Evolutionary conservation across 2,888 invertebrate genomes (phyloP), one percentile per base, ranked within the genome.

Genomic region (Leucozona laternaria): DNA sequence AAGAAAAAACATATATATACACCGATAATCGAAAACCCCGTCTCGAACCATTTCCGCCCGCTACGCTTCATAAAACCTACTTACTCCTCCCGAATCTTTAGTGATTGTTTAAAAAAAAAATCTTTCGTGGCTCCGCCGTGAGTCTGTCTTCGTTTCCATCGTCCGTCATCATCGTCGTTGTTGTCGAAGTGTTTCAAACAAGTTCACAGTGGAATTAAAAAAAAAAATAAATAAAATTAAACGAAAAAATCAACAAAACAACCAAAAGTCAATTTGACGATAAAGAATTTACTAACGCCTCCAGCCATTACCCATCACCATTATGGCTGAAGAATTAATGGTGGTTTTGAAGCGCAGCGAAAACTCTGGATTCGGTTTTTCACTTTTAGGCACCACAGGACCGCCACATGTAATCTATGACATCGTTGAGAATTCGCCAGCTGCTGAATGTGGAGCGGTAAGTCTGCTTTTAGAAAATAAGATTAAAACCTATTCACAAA

Each of bases 361-460:
- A 94, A 95, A 95, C 94, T 95, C 96, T 93, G 97, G 97, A 92
- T 96, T 97, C 93, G 98, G 98, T 91, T 97, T 98, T 94, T 97
- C 97, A 90, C 94, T 98, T 91, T 95, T 97, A 92, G 97, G 97
- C 89, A 96, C 97, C 93, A 97, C 97, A 92, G 97, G 97, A 93
- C 95, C 97, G 93, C 97, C 97, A 92, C 97, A 97, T 92, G 97
- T 98, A 93, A 97, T 98, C 93, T 97, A 97, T 94, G 96, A 97
- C 94, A 97, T 98, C 92, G 95, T 97, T 92, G 97, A 97, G 93
- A 97, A 97, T 93, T 98, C 97, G 90, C 97, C 98, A 93, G 97
- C 97, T 89, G 97, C 97, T 90, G 96, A 96, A 92, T 96, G 97
- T 93, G 97, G 91, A 89, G 89, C 90, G 91, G 92, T 92, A 91